Base-by-base conservation (phyloP, 2,113 vertebrate species). In the Serinus canaria region DNA sequence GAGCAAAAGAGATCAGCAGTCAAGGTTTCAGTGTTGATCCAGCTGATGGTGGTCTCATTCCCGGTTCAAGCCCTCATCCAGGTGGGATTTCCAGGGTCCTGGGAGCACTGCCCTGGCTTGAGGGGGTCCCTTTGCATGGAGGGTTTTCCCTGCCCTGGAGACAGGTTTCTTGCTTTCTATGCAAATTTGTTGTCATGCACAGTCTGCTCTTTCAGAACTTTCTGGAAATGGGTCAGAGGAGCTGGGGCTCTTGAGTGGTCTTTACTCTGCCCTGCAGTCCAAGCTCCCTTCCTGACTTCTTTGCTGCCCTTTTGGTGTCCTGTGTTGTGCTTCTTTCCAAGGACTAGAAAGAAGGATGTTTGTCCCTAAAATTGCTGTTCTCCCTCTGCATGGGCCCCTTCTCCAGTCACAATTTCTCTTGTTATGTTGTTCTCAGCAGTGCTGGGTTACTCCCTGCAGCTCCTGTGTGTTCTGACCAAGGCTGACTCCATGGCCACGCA, bases 201-300 rank as follows among this genome's bases (percentile, higher is more conserved):
- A 59, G 13, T 15, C 9, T 30, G 6, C 14, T 24, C 46, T 24
- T 50, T 11, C 30, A 28, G 11, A 19, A 3, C 2, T 41, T 27
- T 28, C 24, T n/a, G 55, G 30, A 59, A 30, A 49, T 18, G 31
- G 6, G 8, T 52, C 9, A 6, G 31, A 50, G 24, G 7, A 0
- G 0, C 19, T 1, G 0, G 19, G 35, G 7, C 10, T 70, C 12
- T 50, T 70, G 19, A 3, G 3, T 70, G 44, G 2, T 22, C 35
- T 58, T 59, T 30, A n/a, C 39, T 49, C 43, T 81, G n/a, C 43
- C 18, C 14, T 41, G 2, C 14, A 41, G 4, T 27, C 53, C 43
- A 69, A 0, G 0, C 15, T 41, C 53, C 7, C 28, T 33, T 68
- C 52, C 15, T 49, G 43, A 7, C 10, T 58, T 49, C 25, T 24